phyloP scores from a whole-genome alignment of 2,113 vertebrate genomes.

The Poeciliopsis prolifica region DNA sequence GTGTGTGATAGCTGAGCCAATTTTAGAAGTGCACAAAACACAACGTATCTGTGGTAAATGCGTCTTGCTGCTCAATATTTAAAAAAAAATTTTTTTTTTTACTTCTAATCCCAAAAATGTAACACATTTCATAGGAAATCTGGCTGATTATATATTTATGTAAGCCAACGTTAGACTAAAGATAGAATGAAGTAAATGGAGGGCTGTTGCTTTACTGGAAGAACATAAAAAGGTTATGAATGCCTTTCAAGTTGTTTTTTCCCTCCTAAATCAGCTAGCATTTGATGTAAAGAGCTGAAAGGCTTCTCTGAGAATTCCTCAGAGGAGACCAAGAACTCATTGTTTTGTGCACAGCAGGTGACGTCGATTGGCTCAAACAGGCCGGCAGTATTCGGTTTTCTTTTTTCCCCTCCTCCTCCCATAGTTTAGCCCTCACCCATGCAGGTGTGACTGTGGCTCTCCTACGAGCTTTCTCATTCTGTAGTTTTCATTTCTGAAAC shows the following conservation, averaged over 20 bases:
- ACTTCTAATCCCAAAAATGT: slow-evolving; percentile 51
- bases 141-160: slow-evolving; percentile 13
- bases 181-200: slow-evolving; percentile 6
- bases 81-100: too few species aligned
- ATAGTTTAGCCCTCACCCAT: slow-evolving; percentile 52
- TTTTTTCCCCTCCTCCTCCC: slow-evolving; percentile 22
- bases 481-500: slow-evolving; percentile 53
- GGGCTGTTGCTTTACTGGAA: slow-evolving; percentile 19
- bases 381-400: slow-evolving; percentile 15
- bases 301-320: slow-evolving; percentile 49
- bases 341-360: slow-evolving; percentile 57
- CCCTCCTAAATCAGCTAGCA: slow-evolving; percentile 21
- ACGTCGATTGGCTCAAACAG: slow-evolving; percentile 21
- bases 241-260: neutral
- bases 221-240: slow-evolving; percentile 14
- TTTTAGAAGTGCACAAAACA: slow-evolving; percentile 54
- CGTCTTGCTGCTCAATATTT: slow-evolving; percentile 59
- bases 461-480: slow-evolving; percentile 42
- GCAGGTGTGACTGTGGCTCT: slow-evolving; percentile 24
- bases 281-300: slow-evolving; percentile 38
- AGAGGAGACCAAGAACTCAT: slow-evolving; percentile 31
- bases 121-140: slow-evolving; percentile 31
- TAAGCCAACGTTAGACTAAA: slow-evolving; percentile 19
- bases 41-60: slow-evolving; percentile 49
- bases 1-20: slow-evolving; percentile 55